These are phyloP conservation scores for Zaprionus lineosus DNA, from an alignment of 2,888 invertebrate genomes.

Conservation along the genomic window DNA sequence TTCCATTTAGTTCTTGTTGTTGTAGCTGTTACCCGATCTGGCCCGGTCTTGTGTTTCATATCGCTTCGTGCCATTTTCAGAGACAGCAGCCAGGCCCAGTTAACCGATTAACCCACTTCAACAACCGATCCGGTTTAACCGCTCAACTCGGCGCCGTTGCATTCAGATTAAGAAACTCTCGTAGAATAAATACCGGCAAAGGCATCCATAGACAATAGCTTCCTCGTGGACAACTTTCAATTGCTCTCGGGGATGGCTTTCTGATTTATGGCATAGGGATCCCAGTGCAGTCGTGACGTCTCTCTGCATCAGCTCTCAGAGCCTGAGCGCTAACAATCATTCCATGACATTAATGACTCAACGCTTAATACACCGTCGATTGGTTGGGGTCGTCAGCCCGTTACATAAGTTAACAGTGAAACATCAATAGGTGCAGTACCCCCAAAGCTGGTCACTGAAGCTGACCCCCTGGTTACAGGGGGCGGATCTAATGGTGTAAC, in stretches of 20 bases:
- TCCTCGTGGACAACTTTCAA: too few relatives aligned
- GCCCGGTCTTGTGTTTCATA: slow-evolving; percentile 31
- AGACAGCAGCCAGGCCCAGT: slow-evolving; percentile 44
- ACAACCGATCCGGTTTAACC: slow-evolving; percentile 44
- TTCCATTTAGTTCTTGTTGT: slow-evolving; percentile 5
- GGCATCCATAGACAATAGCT: too few relatives aligned
- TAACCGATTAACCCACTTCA: slow-evolving; percentile 71
- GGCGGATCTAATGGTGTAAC: background rate
- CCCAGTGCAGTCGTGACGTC: too few relatives aligned
- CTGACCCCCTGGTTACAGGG: background rate
- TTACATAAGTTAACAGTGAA: slow-evolving; percentile 27
- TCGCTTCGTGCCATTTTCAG: slow-evolving; percentile 54
- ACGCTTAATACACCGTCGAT: slow-evolving; percentile 13
- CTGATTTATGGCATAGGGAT: too few relatives aligned
- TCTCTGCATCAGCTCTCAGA: too few relatives aligned
- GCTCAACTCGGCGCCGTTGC: slow-evolving; percentile 27
- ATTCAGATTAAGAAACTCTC: slow-evolving; percentile 25
- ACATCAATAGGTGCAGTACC: background rate
- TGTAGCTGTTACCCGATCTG: slow-evolving; percentile 21
- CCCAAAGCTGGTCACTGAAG: slow-evolving; percentile 8
- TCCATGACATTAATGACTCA: slow-evolving; percentile 37
- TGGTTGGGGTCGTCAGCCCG: slow-evolving; percentile 18
- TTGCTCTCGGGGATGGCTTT: too few relatives aligned
- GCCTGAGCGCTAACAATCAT: slow-evolving; percentile 30
- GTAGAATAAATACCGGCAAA: slow-evolving; percentile 45